Evolutionary conservation across 1,140 invertebrate genomes (phyloP).

Genomic region (Mamestra configurata): DNA sequence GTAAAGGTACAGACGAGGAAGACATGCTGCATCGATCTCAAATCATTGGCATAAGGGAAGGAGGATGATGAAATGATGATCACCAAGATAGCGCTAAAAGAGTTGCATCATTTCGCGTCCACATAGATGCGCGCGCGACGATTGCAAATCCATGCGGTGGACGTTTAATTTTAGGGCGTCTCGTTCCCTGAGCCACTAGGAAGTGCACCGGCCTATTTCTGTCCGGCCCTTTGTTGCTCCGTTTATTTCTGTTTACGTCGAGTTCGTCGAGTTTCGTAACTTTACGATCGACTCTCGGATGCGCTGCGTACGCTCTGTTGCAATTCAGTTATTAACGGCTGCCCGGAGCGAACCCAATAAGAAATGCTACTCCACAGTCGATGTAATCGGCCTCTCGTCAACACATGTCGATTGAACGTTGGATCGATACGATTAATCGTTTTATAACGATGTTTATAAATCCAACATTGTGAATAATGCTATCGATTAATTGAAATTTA

Average conservation of each 20-base stretch:
- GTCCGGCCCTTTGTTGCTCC: slow-evolving; percentile 76
- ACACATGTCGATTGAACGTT: slow-evolving; percentile 51
- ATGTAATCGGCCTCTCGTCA: slow-evolving; percentile 62
- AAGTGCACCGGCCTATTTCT: slow-evolving; percentile 78
- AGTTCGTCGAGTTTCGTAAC: slow-evolving; percentile 82
- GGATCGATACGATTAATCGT: slow-evolving; percentile 44
- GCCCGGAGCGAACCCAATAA: slow-evolving; percentile 66
- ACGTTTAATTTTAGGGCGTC: slow-evolving; percentile 72
- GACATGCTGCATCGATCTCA: too few species aligned
- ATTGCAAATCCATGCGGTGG: slow-evolving; percentile 45
- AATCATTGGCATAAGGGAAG: too few species aligned
- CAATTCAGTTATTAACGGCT: slow-evolving; percentile 78
- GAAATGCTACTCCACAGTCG: slow-evolving; percentile 57
- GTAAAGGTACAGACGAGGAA: too few species aligned
- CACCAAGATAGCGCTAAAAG: slow-evolving; percentile 40
- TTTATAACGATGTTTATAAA: slow-evolving; percentile 39
- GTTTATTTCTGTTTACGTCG: slow-evolving; percentile 81
- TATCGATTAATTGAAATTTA: slow-evolving; percentile 59
- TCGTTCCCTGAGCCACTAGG: slow-evolving; percentile 70
- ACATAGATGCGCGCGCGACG: slow-evolving; percentile 44
- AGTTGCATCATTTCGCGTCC: slow-evolving; percentile 38
- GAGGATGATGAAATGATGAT: too few species aligned
- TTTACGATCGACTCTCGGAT: slow-evolving; percentile 77
- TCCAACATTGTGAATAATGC: slow-evolving; percentile 48
- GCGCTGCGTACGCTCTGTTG: slow-evolving; percentile 69